Base-by-base conservation (phyloP, 1,140 invertebrate species). In the Drosophila bipectinata region DNA sequence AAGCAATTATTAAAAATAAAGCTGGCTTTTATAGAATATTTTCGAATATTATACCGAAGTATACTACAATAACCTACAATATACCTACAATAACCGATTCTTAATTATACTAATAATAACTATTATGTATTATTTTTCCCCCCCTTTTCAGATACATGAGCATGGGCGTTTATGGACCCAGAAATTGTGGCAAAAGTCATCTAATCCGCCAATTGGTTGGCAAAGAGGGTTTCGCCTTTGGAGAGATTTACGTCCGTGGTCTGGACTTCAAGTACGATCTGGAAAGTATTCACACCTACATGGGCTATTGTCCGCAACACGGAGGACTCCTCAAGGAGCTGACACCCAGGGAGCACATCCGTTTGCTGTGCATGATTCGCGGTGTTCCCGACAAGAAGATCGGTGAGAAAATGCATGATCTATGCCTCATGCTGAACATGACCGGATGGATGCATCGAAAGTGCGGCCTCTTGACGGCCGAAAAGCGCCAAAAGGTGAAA, bases 231-330 rank as follows among this genome's bases (percentile, higher is more conserved):
- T 91, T 90, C 53, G 57, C 79, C 7, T 91, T 91, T 30, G 90
- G 90, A n/a, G 90, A 91, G 55, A 77, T 91, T 15, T 91, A 82
- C 51, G 76, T 90, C 8, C 57, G 79, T 0, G 90, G 90, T 4
- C 7, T 78, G 41, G 79, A 91, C 39, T 77, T 87, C 8, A 91
- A 91, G 63, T 77, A 81, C 15, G 82, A 91, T 24, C 10, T 75
- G 32, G 63, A 78, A 21, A 77, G 57, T 30, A 80, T 90, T 39
- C 56, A 68, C 12, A 67, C 55, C 12, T 81, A 88, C 39, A 63
- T 91, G 10, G 79, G 90, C 32, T 91, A 84, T 26, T 75, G 68
- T 64, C 90, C 90, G 4, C 90, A 91, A 57, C 53, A 77, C 54
- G 1, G 12, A 1, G 90, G 90, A 0, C 48, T 84, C 1, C 61